Evolutionary conservation across 2,113 vertebrate genomes (phyloP), one percentile per base, ranked within the genome.

Genomic region (Oxyruncus cristatus): DNA sequence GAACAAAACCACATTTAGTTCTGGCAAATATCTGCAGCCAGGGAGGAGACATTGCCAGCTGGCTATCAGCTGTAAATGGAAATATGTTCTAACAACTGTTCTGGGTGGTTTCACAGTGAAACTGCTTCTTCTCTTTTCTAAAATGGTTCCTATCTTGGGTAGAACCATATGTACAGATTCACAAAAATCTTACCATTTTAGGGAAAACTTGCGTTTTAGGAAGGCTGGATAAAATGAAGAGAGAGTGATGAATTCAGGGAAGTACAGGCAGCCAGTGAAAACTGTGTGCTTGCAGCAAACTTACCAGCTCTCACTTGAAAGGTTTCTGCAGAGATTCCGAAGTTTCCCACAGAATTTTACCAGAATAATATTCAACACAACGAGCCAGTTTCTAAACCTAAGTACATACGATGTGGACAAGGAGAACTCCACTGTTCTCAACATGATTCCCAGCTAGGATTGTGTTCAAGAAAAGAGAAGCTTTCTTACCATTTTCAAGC

Each of bases 1-100:
- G 21, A 88, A 91, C 26, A 94, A 94, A 94, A 65, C 1, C 46
- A 24, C 26, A 33, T 49, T 95, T 62, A 83, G 8, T 32, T 83
- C 76, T 96, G 82, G 78, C 67, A 83, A 92, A 13, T 7, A 32
- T 74, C n/a, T 74, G 39, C 47, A 84, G 88, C n/a, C 75, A 81
- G 35, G 1, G 0, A 59, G 55, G 55, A 86, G 22, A 22, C 42
- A 2, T 6, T 93, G 90, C 88, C 93, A 97, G 83, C 47, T 93
- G 95, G 78, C 86, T 63, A 47, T 86, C 80, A 66, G 76, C 65
- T 92, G n/a, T 32, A 53, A 44, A 47, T 52, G 27, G 53, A 88
- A 96, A 96, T 93, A 96, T 78, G 82, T 85, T 95, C 63, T 65
- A 79, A 68, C 93, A 97, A 88, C 55, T 86, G 90, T 49, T 93